phyloP scores from a whole-genome alignment of 2,888 invertebrate genomes.

The Julus scandinavius region DNA sequence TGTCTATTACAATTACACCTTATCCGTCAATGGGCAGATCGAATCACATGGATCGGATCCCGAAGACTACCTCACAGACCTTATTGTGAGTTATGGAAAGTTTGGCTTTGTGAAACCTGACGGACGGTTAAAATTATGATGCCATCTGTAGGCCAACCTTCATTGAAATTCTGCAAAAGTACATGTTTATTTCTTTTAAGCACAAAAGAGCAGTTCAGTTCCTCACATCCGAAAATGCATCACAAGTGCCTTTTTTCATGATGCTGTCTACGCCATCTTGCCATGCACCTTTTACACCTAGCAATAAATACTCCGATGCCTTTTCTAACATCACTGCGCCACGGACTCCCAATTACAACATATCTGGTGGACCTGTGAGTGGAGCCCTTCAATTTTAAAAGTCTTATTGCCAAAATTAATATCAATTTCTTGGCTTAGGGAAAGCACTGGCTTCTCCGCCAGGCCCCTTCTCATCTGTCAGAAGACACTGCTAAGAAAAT shows the following conservation, averaged over 20 bases:
- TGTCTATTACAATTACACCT: constrained; percentile 87
- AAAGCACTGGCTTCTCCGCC: constrained; percentile 86
- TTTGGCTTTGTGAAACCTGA: too few relatives aligned
- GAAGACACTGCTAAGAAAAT: constrained; percentile 71
- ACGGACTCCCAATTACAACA: constrained; percentile 74
- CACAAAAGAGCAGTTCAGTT: constrained; percentile 31
- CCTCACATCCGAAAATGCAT: constrained; percentile 60
- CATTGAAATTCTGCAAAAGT: not conserved
- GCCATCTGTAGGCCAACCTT: too few relatives aligned
- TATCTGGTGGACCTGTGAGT: constrained; percentile 56
- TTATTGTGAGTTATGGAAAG: constrained; percentile 74
- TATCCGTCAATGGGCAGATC: constrained; percentile 82
- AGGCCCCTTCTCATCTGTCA: constrained; percentile 76
- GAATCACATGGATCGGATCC: constrained; percentile 72
- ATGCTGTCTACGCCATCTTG: constrained; percentile 87
- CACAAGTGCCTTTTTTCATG: constrained; percentile 78
- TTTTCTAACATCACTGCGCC: constrained; percentile 74
- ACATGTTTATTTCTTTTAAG: not conserved
- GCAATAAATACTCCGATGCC: constrained; percentile 74
- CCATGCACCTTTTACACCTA: constrained; percentile 87
- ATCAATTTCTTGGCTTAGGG: constrained; percentile 68
- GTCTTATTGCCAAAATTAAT: not conserved
- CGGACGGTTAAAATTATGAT: too few relatives aligned
- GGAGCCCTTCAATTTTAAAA: not conserved
- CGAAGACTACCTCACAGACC: constrained; percentile 82